Evolutionary conservation across 2,888 invertebrate species (phyloP).

Genomic region (Mycalesis mineus): DNA sequence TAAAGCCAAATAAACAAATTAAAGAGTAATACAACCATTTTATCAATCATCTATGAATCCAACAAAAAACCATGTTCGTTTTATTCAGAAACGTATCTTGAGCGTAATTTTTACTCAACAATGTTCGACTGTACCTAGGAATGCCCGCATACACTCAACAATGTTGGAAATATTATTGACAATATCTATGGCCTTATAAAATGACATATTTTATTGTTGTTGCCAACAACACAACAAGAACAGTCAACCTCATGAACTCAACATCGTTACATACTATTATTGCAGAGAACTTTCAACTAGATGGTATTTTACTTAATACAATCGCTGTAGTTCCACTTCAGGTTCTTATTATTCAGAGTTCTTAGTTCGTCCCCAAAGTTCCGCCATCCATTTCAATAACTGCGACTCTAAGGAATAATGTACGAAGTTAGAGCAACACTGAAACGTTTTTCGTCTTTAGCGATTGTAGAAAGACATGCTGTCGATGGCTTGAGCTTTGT

Average conservation of each 20-base stretch:
- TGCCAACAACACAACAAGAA: conserved; percentile 23
- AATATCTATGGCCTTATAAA: too few relatives aligned
- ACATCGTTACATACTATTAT: conserved; percentile 30
- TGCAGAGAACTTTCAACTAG: conserved; percentile 29
- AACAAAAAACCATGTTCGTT: too few relatives aligned
- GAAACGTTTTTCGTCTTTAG: conserved; percentile 34
- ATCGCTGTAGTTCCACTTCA: conserved; percentile 49
- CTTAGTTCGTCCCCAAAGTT: conserved; percentile 56
- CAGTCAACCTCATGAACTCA: conserved; percentile 35
- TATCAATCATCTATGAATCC: too few relatives aligned
- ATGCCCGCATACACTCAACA: too few relatives aligned
- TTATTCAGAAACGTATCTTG: too few relatives aligned
- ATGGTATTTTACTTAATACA: conserved; percentile 53
- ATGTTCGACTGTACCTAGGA: too few relatives aligned
- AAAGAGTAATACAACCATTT: too few relatives aligned
- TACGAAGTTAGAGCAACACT: conserved; percentile 45
- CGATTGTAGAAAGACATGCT: conserved; percentile 31
- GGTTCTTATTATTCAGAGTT: conserved; percentile 61
- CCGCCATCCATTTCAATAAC: conserved; percentile 60
- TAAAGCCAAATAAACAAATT: too few relatives aligned
- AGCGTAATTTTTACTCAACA: too few relatives aligned
- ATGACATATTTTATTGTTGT: too few relatives aligned
- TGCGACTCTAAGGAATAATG: conserved; percentile 49
- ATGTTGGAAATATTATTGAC: too few relatives aligned
- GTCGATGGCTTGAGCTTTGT: neutral